These are phyloP conservation scores for Biston betularia DNA, from an alignment of 2,888 invertebrate genomes.

Conservation along the genomic window DNA sequence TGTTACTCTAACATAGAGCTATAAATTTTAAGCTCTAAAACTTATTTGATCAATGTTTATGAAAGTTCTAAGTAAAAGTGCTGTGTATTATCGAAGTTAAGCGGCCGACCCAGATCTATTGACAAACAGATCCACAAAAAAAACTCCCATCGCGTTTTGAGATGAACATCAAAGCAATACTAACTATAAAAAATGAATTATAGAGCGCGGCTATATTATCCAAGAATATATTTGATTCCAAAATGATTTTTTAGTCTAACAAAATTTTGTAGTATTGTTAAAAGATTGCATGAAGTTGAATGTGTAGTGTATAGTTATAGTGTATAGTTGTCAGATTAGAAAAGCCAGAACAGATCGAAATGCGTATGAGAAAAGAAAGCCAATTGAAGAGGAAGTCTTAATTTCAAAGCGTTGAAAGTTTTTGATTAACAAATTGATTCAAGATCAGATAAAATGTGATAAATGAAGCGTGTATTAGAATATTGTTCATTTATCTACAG, in stretches of 20 bases:
- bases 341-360: slow-evolving; percentile 16
- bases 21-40: not conserved
- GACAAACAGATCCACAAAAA: slow-evolving; percentile 64
- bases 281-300: not conserved
- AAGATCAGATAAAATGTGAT: slow-evolving; percentile 24
- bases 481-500: not conserved
- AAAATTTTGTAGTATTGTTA: no score
- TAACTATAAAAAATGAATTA: slow-evolving; percentile 34
- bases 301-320: not conserved
- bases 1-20: slow-evolving; percentile 7
- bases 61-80: slow-evolving; percentile 79
- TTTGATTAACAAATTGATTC: slow-evolving; percentile 35
- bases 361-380: slow-evolving; percentile 24
- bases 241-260: not conserved
- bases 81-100: slow-evolving; percentile 71
- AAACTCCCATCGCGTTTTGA: slow-evolving; percentile 60
- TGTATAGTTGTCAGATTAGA: not conserved
- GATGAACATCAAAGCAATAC: slow-evolving; percentile 50
- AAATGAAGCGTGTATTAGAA: slow-evolving; percentile 10
- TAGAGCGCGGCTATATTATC: slow-evolving; percentile 17
- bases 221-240: not conserved
- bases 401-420: slow-evolving; percentile 31
- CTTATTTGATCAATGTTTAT: slow-evolving; percentile 51
- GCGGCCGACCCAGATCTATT: slow-evolving; percentile 76
- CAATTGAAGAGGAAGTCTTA: slow-evolving; percentile 27